A percentile compares a stretch with the other conserved stretches of the same genome.
Evolutionary conservation across 2,113 vertebrate species (phyloP).

Genomic region (Hystrix brachyura): DNA sequence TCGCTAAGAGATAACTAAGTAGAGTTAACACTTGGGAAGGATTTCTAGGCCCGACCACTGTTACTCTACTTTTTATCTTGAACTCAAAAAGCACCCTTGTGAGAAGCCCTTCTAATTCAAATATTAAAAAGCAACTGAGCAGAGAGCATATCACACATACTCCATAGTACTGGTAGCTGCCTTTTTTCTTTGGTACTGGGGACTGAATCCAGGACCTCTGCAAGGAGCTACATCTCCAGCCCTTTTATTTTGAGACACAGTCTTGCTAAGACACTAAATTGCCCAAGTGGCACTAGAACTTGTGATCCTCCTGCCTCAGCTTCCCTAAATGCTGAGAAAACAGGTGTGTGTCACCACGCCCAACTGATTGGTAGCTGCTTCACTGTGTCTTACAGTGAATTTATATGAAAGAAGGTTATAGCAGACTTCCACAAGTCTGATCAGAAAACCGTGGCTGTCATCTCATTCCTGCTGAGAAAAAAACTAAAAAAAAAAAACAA

Average conservation of each 20-base stretch:
- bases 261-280: background rate
- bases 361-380: background rate
- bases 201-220: background rate
- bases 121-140: conserved; percentile 33
- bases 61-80: conserved; percentile 36
- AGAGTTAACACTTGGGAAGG: background rate
- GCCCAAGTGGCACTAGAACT: background rate
- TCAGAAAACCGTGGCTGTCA: conserved; percentile 55
- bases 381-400: conserved; percentile 28
- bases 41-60: conserved; percentile 5
- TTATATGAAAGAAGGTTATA: background rate
- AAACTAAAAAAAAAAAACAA: background rate
- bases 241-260: background rate
- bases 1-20: conserved; percentile 1
- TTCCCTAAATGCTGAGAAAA: background rate
- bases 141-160: too few relatives aligned
- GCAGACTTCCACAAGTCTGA: conserved; percentile 6
- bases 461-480: conserved; percentile 8
- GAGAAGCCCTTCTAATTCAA: conserved; percentile 26
- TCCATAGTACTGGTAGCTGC: too few relatives aligned
- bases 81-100: conserved; percentile 28
- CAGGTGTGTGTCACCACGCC: background rate
- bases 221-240: background rate
- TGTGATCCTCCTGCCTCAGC: background rate
- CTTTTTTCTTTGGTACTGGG: background rate